A percentile compares a stretch with the other conserved stretches of the same genome.
phyloP scores from a whole-genome alignment of 2,888 invertebrate species.

The Psococerastis gibbosa region DNA sequence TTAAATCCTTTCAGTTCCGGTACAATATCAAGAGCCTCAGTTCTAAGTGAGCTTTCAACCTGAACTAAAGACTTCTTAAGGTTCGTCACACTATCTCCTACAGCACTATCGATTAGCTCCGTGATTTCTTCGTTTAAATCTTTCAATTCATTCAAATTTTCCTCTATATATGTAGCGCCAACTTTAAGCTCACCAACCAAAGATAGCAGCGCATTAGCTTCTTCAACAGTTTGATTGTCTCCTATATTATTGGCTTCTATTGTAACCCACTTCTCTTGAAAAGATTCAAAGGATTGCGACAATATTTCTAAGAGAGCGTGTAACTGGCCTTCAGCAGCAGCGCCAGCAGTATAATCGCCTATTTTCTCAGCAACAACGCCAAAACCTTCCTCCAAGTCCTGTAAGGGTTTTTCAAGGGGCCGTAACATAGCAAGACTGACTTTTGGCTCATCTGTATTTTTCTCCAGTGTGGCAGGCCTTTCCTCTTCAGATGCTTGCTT shows the following conservation, averaged over 20 bases:
- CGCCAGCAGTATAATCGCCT: constrained; percentile 12
- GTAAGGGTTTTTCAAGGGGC: constrained; percentile 17
- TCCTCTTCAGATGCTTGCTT: constrained; percentile 11
- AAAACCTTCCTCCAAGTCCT: constrained; percentile 16
- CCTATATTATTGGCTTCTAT: background rate
- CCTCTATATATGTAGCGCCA: background rate
- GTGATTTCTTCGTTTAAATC: no score
- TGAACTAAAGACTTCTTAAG: background rate
- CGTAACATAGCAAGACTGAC: constrained; percentile 12
- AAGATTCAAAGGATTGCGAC: constrained; percentile 6
- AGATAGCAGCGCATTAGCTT: constrained; percentile 1
- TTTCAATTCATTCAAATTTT: background rate
- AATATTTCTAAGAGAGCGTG: constrained; percentile 4
- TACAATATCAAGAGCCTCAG: background rate
- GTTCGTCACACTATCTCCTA: background rate
- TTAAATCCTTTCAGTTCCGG: constrained; percentile 20
- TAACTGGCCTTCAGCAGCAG: background rate
- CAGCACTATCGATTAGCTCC: no score
- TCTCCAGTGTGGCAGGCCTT: background rate
- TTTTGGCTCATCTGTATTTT: constrained; percentile 10
- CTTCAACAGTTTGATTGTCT: background rate
- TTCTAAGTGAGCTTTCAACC: constrained; percentile 1
- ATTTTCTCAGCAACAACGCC: constrained; percentile 17
- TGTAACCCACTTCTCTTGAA: constrained; percentile 6
- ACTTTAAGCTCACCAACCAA: background rate